Evolutionary conservation across 2,888 invertebrate genomes (phyloP), one percentile per base, ranked within the genome.

Genomic region (Chalcosyrphus nemorum): DNA sequence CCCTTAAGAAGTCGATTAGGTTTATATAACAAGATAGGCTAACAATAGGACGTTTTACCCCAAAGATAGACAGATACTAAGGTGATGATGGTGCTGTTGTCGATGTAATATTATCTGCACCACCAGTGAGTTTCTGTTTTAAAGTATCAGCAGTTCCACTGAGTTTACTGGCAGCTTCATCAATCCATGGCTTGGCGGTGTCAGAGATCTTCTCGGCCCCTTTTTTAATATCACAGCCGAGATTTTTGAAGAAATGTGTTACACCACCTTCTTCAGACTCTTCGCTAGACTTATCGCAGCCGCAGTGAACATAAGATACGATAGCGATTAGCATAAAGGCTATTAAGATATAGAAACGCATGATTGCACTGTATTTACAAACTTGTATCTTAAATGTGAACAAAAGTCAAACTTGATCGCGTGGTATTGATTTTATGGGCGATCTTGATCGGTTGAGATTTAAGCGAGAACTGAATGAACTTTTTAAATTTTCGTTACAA

Each of bases 81-180:
- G 24, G 4, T 24, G 24, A 24, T 4, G 24, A 7, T 15, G 47
- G 4, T 7, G 41, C 2, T 43, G 29, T 7, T n/a, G 21, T 52
- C 4, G 35, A 4, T 1, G 9, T 2, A 13, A 41, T 41, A 45
- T 81, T 81, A 19, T 65, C 56, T 3, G 74, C 9, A 5, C 80
- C 86, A 2, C 89, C 90, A 52, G 86, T 88, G n/a, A 91, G 77
- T 35, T 88, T 90, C 17, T 90, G 89, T 87, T 90, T 91, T 1
- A 90, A 19, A 45, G 90, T 90, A 7, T 90, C 87, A 4, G 87
- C 89, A 11, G 86, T 75, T 29, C 50, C 88, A 13, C 82, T 66
- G 43, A 91, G 78, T 1, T 90, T 89, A 86, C 90, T 91, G 45
- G 91, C 89, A 0, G 89, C 88, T 54, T 89, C 90, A 0, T 88